Evolutionary conservation across 2,888 invertebrate genomes (phyloP).

Genomic region (Strigamia transsilvanica): DNA sequence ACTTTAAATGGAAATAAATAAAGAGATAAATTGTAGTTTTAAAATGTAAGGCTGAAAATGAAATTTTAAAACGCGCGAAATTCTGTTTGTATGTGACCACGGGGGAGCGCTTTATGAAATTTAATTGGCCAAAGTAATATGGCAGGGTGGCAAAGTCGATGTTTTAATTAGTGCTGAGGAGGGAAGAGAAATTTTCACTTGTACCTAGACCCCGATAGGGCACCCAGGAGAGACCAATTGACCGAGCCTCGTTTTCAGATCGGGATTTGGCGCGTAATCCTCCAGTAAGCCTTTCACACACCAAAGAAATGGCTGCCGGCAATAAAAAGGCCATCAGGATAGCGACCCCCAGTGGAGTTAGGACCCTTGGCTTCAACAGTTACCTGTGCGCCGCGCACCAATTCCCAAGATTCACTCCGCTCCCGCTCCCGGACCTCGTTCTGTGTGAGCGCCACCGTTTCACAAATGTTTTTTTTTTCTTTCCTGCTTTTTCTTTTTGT

Average conservation of each 20-base stretch:
- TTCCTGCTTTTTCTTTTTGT: background rate
- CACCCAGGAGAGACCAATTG: conserved; percentile 38
- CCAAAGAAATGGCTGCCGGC: conserved; percentile 41
- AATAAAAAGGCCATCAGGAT: conserved; percentile 40
- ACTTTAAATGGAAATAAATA: too few relatives aligned
- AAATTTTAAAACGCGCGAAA: background rate
- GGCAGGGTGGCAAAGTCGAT: background rate
- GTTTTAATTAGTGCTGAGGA: conserved; percentile 28
- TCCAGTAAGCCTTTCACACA: conserved; percentile 34
- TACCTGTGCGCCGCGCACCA: conserved; percentile 24
- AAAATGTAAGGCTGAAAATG: too few relatives aligned
- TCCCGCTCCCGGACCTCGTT: background rate
- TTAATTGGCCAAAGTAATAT: conserved; percentile 37
- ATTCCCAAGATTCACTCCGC: conserved; percentile 28
- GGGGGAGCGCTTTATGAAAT: conserved; percentile 24
- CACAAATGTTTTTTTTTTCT: background rate
- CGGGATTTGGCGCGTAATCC: conserved; percentile 41
- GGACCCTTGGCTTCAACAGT: conserved; percentile 27
- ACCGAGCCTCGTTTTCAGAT: conserved; percentile 33
- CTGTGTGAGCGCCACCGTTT: background rate
- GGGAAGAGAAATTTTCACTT: conserved; percentile 24
- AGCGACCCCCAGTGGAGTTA: conserved; percentile 29
- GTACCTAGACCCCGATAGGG: conserved; percentile 24
- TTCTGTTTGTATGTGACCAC: background rate
- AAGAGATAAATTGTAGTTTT: too few relatives aligned